Evolutionary conservation across 2,888 invertebrate genomes (phyloP).

Genomic region (Hydriomena furcata): DNA sequence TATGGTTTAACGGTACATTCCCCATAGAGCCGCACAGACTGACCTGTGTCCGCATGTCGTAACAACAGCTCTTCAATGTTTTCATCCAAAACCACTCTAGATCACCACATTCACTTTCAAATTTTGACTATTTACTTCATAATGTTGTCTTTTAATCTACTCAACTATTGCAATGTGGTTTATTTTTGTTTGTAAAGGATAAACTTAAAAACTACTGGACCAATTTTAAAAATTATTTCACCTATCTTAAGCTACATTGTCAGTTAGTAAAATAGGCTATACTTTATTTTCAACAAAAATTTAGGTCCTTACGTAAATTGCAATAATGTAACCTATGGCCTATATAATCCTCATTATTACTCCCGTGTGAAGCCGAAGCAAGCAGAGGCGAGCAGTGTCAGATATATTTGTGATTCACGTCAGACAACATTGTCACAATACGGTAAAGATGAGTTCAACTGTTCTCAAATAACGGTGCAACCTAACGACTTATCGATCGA

Average conservation of each 20-base stretch:
- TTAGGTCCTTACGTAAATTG: too few species aligned
- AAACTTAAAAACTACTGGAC: too few species aligned
- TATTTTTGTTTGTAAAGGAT: too few species aligned
- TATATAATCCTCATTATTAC: too few species aligned
- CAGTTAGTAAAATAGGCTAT: too few species aligned
- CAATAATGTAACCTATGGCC: too few species aligned
- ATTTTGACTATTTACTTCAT: conserved; percentile 43
- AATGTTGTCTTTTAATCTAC: conserved; percentile 40
- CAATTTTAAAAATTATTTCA: too few species aligned
- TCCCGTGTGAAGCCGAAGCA: too few species aligned
- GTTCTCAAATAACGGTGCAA: conserved; percentile 30
- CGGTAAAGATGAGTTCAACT: conserved; percentile 34
- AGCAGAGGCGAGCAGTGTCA: too few species aligned
- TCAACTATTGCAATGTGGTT: too few species aligned
- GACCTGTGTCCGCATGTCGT: conserved; percentile 44
- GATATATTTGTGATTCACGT: conserved; percentile 18
- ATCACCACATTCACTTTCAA: conserved; percentile 62
- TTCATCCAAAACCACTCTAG: conserved; percentile 38
- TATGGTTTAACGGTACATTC: conserved; percentile 18
- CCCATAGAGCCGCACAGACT: conserved; percentile 34
- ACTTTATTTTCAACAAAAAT: too few species aligned
- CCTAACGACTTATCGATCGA: conserved; percentile 24
- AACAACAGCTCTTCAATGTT: conserved; percentile 48
- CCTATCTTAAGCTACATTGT: too few species aligned
- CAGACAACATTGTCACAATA: conserved; percentile 23